Evolutionary conservation across 2,888 invertebrate species (phyloP), one percentile per base, ranked within the genome.

Genomic region (Ectemnius continuus): DNA sequence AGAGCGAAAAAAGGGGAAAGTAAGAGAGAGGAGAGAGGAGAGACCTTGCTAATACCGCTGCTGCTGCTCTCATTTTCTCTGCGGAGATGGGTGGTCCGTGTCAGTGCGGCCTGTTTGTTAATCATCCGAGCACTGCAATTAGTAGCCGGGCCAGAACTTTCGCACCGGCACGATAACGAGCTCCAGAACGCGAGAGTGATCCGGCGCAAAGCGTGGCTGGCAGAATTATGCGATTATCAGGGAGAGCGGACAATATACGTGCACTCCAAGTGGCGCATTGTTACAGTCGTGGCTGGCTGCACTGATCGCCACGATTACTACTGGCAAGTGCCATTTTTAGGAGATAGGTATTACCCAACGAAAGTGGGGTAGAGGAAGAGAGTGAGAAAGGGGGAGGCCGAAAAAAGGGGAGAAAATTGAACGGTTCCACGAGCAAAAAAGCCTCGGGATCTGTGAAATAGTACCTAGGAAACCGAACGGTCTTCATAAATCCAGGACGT

Each of bases 401-500:
- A 61, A 36, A 61, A 67, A 61, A 72, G 76, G 61, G 70, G 63
- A 67, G 77, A 64, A 72, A 80, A 78, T 73, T 56, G 76, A 80
- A 80, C 36, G 82, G 82, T 83, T 72, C 67, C 80, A 62, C 78
- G 73, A 69, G 82, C 77, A 73, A 77, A 78, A 78, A 79, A 79
- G 77, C 28, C 47, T 56, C 28, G 66, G 75, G 78, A 75, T 79
- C 74, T 82, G 84, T 86, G 86, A 86, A 88, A 87, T 88, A 88
- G 84, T 83, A 84, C 82, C 82, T 73, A 85, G 86, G 88, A 87
- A 88, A 88, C 86, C 88, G 84, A 89, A 88, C 87, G 83, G 85
- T 88, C 88, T 88, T 88, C 88, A 88, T 89, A 89, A 89, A 89
- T 89, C 87, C 86, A 79, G 83, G 83, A 83, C 88, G 88, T 89